A percentile compares a stretch with the other conserved stretches of the same genome.
phyloP scores from a whole-genome alignment of 64 coral and sea anemone species.

The Actinia tenebrosa region DNA sequence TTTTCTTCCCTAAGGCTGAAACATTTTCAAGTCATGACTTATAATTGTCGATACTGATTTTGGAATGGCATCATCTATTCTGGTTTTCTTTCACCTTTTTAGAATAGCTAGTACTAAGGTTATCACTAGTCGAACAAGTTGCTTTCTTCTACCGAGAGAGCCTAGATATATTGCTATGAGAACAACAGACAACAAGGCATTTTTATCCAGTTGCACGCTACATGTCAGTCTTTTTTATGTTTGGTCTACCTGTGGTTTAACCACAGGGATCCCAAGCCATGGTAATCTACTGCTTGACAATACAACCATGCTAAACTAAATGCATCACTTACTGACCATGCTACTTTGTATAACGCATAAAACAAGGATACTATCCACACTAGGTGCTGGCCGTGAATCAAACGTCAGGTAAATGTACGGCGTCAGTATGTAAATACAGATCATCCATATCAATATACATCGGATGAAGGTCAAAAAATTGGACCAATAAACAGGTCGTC shows the following conservation, averaged over 20 bases:
- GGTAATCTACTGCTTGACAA: neutral
- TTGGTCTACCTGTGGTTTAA: conserved; percentile 3
- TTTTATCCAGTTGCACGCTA: neutral
- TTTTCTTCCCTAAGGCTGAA: neutral
- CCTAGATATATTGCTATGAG: neutral
- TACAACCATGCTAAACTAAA: neutral
- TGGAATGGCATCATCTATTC: neutral
- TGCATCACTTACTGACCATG: neutral
- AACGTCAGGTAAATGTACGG: neutral
- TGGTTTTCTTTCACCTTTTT: neutral
- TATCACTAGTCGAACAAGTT: neutral
- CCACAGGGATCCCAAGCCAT: neutral
- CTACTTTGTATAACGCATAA: neutral
- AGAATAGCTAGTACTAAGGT: neutral
- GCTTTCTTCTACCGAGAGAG: neutral
- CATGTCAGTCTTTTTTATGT: neutral
- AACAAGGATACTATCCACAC: neutral
- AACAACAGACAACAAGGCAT: no score
- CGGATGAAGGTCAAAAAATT: neutral
- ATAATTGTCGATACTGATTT: neutral
- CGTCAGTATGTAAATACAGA: neutral
- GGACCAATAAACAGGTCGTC: neutral
- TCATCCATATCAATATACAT: neutral
- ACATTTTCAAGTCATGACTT: neutral
- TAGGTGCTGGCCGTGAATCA: neutral